Evolutionary conservation across 2,888 invertebrate genomes (phyloP), one percentile per base, ranked within the genome.

Genomic region (Micoletzkya japonica): DNA sequence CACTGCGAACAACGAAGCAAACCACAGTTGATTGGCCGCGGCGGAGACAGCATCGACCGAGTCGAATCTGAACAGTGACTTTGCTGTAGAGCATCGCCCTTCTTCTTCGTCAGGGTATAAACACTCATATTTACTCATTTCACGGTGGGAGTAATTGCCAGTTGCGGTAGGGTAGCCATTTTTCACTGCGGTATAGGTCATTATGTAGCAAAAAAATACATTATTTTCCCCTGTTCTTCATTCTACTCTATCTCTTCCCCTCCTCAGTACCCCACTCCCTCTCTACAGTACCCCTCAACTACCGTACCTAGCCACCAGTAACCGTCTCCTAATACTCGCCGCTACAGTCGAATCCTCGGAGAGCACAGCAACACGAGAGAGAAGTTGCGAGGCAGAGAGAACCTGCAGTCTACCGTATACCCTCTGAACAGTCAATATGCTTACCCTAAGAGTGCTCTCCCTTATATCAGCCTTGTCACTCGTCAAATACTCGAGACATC

Each of bases 391-490:
- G 10, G 64, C 64, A 54, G 64, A 66, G 24, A 66, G 37, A 54
- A 36, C 30, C 64, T 66, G 14, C 0, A 20, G 24, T 54, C 7
- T 14, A 54, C 44, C 60, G 44, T 20, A 37, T 32, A 24, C 24
- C 24, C 6, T 37, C 34, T 4, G 26, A 28, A 50, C 20, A 17
- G n/a, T 4, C 2, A 24, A 24, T 30, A 1, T 49, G 39, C 44
- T 34, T 37, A 72, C 72, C 70, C 70, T 69, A 52, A 77, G 70
- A 0, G 73, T 72, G 2, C 70, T 70, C 24, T 71, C 63, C 26
- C 80, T 59, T 0, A 80, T 74, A 17, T 74, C 76, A 3, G 64
- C 71, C 44, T 73, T 76, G 28, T 72, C 71, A 56, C 75, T 61
- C 0, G 71, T 73, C 28, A 78, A 54, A 56, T 73, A 74, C 14